phyloP scores from a whole-genome alignment of 2,113 vertebrate genomes.

The Sebastes fasciatus region DNA sequence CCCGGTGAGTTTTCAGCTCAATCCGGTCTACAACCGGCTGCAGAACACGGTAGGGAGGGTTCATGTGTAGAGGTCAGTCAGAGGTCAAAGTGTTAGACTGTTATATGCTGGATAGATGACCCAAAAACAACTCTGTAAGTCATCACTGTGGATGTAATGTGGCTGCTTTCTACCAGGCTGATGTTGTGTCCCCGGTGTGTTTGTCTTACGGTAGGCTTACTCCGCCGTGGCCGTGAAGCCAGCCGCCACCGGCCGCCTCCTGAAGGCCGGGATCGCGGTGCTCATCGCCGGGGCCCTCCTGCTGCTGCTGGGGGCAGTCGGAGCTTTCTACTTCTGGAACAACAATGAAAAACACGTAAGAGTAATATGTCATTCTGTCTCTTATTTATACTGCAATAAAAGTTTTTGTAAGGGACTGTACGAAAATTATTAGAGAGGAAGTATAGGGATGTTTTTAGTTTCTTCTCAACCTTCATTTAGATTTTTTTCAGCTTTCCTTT shows the following conservation, averaged over 20 bases:
- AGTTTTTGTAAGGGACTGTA: neutral
- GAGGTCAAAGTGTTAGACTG: neutral
- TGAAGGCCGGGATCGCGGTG: slow-evolving; percentile 89
- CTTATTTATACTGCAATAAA: neutral
- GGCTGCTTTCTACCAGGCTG: neutral
- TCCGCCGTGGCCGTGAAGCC: slow-evolving; percentile 84
- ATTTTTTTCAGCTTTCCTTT: neutral
- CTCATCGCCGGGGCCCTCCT: slow-evolving; percentile 90
- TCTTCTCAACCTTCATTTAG: neutral
- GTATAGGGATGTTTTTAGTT: neutral
- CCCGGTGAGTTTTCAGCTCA: slow-evolving; percentile 85
- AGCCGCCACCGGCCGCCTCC: slow-evolving; percentile 84
- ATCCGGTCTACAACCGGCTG: too few species aligned
- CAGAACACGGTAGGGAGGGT: neutral
- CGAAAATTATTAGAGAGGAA: neutral
- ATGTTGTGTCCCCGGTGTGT: neutral
- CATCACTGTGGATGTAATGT: too few species aligned
- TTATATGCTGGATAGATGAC: neutral
- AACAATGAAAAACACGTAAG: slow-evolving; percentile 90
- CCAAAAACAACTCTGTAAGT: neutral
- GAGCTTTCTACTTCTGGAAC: slow-evolving; percentile 96
- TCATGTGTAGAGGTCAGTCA: neutral
- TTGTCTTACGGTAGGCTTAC: slow-evolving; percentile 72
- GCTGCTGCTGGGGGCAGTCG: slow-evolving; percentile 90
- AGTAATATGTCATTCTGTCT: neutral